Base-by-base conservation (phyloP, 2,797 vertebrate genomes). In the Bryconaethiops microstoma region DNA sequence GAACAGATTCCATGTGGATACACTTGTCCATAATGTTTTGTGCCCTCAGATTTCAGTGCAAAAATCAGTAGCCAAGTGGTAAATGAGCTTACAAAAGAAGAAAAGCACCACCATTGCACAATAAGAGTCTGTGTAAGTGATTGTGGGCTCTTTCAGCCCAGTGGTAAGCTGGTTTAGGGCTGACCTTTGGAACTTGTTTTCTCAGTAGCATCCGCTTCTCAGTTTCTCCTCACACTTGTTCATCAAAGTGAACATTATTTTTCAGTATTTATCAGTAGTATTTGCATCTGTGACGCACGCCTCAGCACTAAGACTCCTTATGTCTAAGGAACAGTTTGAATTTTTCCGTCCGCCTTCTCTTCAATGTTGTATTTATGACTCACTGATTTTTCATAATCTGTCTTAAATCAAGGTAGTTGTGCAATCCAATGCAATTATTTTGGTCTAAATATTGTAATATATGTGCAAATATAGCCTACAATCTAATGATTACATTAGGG, bases 91-190 rank as follows among this genome's bases (percentile, higher is more conserved):
- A 60, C 5, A 42, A 42, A 17, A 45, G 40, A 74, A 17, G 39
- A 25, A 69, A 39, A 68, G n/a, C 2, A 80, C 17, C 45, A 71
- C 42, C 48, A 16, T 55, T 48, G 7, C 19, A 45, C 76, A 70
- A 19, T 16, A 69, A 6, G 16, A 69, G 21, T 52, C 21, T 65
- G 10, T 65, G 17, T 40, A 55, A 39, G 25, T n/a, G 5, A 57
- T 9, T 35, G 21, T 70, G 23, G 9, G 68, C 68, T 70, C 45
- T 54, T 52, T 29, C 13, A 29, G 45, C 21, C 4, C 50, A 72
- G 8, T 7, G 16, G 17, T 42, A 67, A n/a, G 70, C 40, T 5
- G 54, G 25, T 74, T 74, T 74, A n/a, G 19, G 21, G 7, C 12
- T 45, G 21, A 73, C 14, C 48, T 42, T 63, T 50, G 57, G 17